These are phyloP conservation scores for Parnassius glacialis DNA, from an alignment of 2,888 invertebrate genomes.

Conservation along the genomic window DNA sequence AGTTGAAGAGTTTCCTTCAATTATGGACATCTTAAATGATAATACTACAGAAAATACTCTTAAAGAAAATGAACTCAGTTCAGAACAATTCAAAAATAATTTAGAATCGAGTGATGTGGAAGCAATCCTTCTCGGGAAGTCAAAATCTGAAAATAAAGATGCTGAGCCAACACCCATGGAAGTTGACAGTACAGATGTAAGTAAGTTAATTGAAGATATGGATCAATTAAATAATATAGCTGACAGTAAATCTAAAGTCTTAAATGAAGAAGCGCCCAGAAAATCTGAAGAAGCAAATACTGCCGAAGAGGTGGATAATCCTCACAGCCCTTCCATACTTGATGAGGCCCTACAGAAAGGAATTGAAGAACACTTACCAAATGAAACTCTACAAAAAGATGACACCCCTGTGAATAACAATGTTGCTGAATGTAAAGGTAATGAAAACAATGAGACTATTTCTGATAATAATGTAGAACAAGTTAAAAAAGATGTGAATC, in stretches of 20 bases:
- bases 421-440: slow-evolving; percentile 18
- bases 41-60: slow-evolving; percentile 41
- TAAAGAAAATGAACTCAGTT: slow-evolving; percentile 52
- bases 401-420: slow-evolving; percentile 19
- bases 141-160: slow-evolving; percentile 39
- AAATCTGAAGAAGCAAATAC: slow-evolving; percentile 30
- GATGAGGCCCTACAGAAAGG: slow-evolving; percentile 64
- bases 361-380: slow-evolving; percentile 60
- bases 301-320: slow-evolving; percentile 50
- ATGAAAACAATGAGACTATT: slow-evolving; percentile 19
- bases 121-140: slow-evolving; percentile 69
- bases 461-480: slow-evolving; percentile 24
- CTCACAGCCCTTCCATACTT: slow-evolving; percentile 68
- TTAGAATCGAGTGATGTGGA: slow-evolving; percentile 72
- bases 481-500: slow-evolving; percentile 11
- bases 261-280: slow-evolving; percentile 28
- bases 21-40: slow-evolving; percentile 73
- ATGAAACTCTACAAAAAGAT: slow-evolving; percentile 28
- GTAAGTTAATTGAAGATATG: slow-evolving; percentile 50
- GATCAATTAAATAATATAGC: slow-evolving; percentile 43
- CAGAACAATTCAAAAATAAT: slow-evolving; percentile 51
- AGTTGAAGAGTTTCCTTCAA: slow-evolving; percentile 69
- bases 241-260: slow-evolving; percentile 33
- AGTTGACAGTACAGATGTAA: slow-evolving; percentile 51
- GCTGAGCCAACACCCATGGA: slow-evolving; percentile 50